Evolutionary conservation across 2,888 invertebrate species (phyloP).

Genomic region (Selenia dentaria): DNA sequence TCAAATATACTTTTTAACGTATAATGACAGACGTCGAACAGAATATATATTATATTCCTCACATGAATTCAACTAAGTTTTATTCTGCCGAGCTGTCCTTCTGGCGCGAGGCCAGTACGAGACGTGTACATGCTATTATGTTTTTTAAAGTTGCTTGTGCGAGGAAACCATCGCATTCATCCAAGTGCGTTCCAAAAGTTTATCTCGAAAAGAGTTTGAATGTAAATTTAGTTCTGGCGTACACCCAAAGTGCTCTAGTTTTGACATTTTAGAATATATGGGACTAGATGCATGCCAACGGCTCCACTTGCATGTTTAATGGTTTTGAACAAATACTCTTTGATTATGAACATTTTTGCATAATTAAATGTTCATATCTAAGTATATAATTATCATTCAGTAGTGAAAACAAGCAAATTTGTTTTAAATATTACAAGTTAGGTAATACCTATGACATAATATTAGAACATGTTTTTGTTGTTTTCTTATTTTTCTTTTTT

Average conservation of each 20-base stretch:
- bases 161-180: slow-evolving; percentile 19
- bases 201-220: slow-evolving; percentile 22
- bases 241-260: slow-evolving; percentile 16
- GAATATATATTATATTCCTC: slow-evolving; percentile 14
- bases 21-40: slow-evolving; percentile 2
- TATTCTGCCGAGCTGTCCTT: slow-evolving; percentile 25
- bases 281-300: background rate
- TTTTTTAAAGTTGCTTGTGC: slow-evolving; percentile 28
- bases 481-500: too few species aligned
- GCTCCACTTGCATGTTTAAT: background rate
- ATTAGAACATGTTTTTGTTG: too few species aligned
- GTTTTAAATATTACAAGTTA: too few species aligned
- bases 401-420: too few species aligned
- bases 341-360: too few species aligned
- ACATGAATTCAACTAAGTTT: slow-evolving; percentile 28
- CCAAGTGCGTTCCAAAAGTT: slow-evolving; percentile 29
- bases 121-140: slow-evolving; percentile 35
- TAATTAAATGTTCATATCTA: too few species aligned
- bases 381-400: too few species aligned
- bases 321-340: too few species aligned
- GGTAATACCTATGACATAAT: too few species aligned
- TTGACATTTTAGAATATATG: slow-evolving; percentile 3
- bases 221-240: slow-evolving; percentile 27
- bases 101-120: slow-evolving; percentile 36
- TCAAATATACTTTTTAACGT: too few species aligned